Conservation (phyloP, 2,888 invertebrate genomes). For the Taphrorychus bicolor region DNA sequence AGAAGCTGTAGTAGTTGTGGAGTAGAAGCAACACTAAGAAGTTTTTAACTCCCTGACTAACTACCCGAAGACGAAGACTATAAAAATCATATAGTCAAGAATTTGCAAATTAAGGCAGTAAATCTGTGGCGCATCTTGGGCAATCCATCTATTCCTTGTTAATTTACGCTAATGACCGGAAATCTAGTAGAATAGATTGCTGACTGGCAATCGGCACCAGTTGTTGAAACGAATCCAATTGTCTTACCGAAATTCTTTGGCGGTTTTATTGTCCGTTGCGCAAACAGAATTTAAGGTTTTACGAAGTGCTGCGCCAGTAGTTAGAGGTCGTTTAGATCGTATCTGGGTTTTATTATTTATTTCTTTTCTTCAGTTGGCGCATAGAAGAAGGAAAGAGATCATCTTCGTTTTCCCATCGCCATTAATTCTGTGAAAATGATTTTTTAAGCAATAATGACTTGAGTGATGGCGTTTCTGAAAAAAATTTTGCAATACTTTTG, state of each 20-base stretch:
- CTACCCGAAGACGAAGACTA: not conserved
- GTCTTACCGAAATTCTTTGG: constrained; percentile 38
- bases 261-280: constrained; percentile 27
- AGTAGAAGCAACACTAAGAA: too few species aligned
- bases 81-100: not conserved
- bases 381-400: constrained; percentile 15
- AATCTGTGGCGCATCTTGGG: constrained; percentile 20
- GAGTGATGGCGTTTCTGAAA: not conserved
- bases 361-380: constrained; percentile 14
- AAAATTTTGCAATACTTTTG: not conserved
- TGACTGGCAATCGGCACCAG: constrained; percentile 28
- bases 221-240: constrained; percentile 39
- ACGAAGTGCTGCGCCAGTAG: constrained; percentile 11
- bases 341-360: constrained; percentile 28
- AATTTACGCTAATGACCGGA: constrained; percentile 31
- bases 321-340: constrained; percentile 35
- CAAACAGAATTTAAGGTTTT: constrained; percentile 18
- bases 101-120: constrained; percentile 16
- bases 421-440: constrained; percentile 1
- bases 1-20: too few species aligned
- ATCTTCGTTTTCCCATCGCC: constrained; percentile 1
- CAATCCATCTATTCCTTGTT: constrained; percentile 30
- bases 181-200: constrained; percentile 33
- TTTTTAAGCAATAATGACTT: constrained; percentile 5
- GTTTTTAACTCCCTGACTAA: too few species aligned